Conservation (phyloP, 2,113 vertebrate species). For the Mormoops blainvillei region DNA sequence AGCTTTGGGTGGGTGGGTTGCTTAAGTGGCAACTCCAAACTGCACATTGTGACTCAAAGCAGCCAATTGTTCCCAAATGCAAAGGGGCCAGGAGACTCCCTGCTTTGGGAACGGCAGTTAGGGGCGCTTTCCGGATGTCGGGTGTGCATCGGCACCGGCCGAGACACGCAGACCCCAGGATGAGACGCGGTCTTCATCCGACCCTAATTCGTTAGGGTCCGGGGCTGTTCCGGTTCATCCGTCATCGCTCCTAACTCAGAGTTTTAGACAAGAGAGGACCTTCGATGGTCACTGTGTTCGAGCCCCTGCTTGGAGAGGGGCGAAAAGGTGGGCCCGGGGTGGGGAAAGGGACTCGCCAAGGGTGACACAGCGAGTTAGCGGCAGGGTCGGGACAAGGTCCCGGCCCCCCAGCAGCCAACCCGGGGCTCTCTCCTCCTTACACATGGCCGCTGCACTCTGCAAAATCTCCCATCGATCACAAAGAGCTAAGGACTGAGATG, state of each 20-base stretch:
- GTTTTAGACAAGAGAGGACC: slow-evolving; percentile 45
- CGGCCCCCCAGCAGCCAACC: not conserved
- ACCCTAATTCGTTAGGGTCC: not conserved
- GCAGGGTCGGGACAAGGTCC: not conserved
- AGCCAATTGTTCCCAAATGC: not conserved
- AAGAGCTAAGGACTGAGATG: not conserved
- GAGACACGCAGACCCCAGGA: not conserved
- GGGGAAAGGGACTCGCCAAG: slow-evolving; percentile 29
- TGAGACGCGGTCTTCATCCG: not conserved
- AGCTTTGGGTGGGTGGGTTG: not conserved
- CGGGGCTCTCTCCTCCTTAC: slow-evolving; percentile 57
- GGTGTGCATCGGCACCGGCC: slow-evolving; percentile 47
- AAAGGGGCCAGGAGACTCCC: slow-evolving; percentile 17
- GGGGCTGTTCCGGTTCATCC: not conserved
- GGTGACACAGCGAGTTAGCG: slow-evolving; percentile 52
- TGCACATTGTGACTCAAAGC: not conserved
- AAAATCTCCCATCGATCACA: not conserved
- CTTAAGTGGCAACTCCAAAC: not conserved
- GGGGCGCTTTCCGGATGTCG: not conserved
- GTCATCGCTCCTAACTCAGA: slow-evolving; percentile 26
- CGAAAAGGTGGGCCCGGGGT: slow-evolving; percentile 10
- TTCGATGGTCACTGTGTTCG: not conserved
- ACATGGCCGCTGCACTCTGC: slow-evolving; percentile 54
- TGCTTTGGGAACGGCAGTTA: not conserved
- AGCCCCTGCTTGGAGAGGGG: slow-evolving; percentile 1